Conservation (phyloP, 2,888 invertebrate species). For the Drosophila meridiana region DNA sequence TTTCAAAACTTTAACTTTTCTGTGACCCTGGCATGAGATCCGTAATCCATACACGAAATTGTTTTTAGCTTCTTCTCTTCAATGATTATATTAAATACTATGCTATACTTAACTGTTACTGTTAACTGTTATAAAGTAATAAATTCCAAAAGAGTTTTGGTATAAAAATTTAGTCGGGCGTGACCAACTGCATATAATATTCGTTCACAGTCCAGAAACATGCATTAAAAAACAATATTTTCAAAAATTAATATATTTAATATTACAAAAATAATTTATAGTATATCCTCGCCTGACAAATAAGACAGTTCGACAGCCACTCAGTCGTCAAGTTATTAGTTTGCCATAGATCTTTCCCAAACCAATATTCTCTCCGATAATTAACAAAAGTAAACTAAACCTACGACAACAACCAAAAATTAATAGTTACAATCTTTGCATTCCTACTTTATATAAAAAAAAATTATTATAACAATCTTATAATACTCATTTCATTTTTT, state of each 20-base stretch:
- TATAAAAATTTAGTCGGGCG: not conserved
- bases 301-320: not conserved
- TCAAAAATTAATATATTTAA: not conserved
- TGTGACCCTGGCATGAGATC: conserved; percentile 38
- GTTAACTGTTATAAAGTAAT: too few relatives aligned
- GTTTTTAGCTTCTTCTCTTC: conserved; percentile 8
- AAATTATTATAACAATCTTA: conserved; percentile 57
- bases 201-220: not conserved
- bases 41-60: conserved; percentile 19
- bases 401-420: not conserved
- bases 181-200: not conserved
- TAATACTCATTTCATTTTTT: conserved; percentile 74
- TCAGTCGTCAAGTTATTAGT: not conserved
- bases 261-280: not conserved
- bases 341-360: not conserved
- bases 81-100: conserved; percentile 23
- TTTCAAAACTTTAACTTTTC: conserved; percentile 14
- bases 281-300: not conserved
- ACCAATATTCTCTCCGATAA: not conserved
- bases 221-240: not conserved
- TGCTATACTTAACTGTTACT: conserved; percentile 2
- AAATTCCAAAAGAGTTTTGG: not conserved
- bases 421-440: not conserved
- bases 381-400: not conserved
- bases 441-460: conserved; percentile 22